These are phyloP conservation scores for Suricata suricatta DNA, from an alignment of 2,113 vertebrate species.

Conservation along the genomic window DNA sequence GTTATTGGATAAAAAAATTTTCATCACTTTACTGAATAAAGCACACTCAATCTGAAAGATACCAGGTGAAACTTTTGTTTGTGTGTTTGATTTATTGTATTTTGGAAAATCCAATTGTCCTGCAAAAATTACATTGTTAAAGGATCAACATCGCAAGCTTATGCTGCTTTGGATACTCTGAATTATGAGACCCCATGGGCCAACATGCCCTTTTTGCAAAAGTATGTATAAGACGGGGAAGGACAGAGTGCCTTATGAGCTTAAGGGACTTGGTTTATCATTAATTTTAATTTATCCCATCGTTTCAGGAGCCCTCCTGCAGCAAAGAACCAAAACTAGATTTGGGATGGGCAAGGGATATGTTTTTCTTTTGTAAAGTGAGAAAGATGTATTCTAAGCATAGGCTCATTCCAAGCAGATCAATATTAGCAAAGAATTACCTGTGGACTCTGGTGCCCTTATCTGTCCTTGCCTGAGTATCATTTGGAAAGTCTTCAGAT, in stretches of 20 bases:
- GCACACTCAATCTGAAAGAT: neutral
- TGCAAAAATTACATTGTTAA: constrained; percentile 15
- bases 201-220: neutral
- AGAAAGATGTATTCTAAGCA: neutral
- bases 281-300: neutral
- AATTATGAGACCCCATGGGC: neutral
- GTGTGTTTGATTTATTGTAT: neutral
- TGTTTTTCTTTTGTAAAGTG: neutral
- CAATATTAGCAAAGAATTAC: neutral
- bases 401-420: neutral
- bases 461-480: neutral
- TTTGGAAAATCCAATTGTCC: neutral
- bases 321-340: neutral
- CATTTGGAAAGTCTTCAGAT: neutral
- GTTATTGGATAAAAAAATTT: constrained; percentile 22
- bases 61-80: neutral
- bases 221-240: neutral
- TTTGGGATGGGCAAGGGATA: neutral
- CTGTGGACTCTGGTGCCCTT: too few species aligned
- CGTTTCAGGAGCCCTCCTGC: neutral
- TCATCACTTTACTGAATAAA: neutral
- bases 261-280: neutral
- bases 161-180: neutral
- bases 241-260: neutral
- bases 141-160: neutral